Evolutionary conservation across 1,140 invertebrate genomes (phyloP).

Genomic region (Globodera rostochiensis): DNA sequence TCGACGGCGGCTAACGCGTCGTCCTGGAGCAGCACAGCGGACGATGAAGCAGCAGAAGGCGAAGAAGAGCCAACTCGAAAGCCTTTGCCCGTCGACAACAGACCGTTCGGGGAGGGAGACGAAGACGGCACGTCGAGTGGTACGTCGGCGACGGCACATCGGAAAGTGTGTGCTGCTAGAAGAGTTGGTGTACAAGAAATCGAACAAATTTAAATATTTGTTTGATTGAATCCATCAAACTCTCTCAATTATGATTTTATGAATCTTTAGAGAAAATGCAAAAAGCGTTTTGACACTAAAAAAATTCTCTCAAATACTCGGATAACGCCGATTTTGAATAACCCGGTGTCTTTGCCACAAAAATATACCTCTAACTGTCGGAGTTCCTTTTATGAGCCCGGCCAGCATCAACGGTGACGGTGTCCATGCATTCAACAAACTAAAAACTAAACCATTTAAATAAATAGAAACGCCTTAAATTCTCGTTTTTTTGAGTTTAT

Average conservation of each 20-base stretch:
- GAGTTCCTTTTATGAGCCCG: constrained; percentile 51
- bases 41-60: neutral
- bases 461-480: too few relatives aligned
- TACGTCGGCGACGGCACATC: neutral
- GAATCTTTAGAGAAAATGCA: too few relatives aligned
- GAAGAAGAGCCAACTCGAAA: constrained; percentile 10
- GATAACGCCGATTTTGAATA: too few relatives aligned
- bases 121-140: neutral
- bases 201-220: too few relatives aligned
- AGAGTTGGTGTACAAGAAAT: too few relatives aligned
- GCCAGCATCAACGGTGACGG: constrained; percentile 61
- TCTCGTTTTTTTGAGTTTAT: too few relatives aligned
- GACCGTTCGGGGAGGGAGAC: neutral
- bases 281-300: too few relatives aligned
- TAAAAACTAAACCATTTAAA: neutral
- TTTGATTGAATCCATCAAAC: too few relatives aligned
- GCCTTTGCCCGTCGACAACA: neutral
- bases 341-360: too few relatives aligned
- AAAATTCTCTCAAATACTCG: too few relatives aligned
- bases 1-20: neutral
- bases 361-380: neutral
- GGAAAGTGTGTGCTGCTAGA: neutral
- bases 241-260: too few relatives aligned
- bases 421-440: constrained; percentile 60
- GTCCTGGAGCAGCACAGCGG: neutral